A percentile compares a stretch with the other conserved stretches of the same genome.
Evolutionary conservation across 2,113 vertebrate genomes (phyloP).

Genomic region (Tor tambroides): DNA sequence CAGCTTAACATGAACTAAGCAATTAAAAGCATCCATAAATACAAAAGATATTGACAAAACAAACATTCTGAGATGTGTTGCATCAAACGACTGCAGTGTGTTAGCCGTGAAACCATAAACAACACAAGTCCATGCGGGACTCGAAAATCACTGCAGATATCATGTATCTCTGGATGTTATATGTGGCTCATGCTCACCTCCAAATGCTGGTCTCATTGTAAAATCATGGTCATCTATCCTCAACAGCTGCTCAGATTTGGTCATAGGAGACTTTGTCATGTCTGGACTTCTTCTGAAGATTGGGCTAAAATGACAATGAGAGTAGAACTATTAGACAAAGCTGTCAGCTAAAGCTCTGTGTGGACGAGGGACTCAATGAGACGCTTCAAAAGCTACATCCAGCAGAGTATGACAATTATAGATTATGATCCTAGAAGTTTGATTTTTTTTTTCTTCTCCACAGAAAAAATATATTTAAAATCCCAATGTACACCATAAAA

Average conservation of each 20-base stretch:
- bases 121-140: not conserved
- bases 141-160: not conserved
- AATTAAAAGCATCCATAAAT: not conserved
- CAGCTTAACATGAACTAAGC: not conserved
- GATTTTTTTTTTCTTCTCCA: not conserved
- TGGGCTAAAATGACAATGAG: slow-evolving; percentile 74
- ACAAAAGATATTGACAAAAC: not conserved
- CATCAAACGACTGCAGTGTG: not conserved
- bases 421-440: not conserved
- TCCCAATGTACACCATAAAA: not conserved
- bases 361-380: not conserved
- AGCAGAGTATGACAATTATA: not conserved
- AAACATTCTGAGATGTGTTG: too few relatives aligned
- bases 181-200: slow-evolving; percentile 79
- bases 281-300: slow-evolving; percentile 92
- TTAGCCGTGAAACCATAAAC: not conserved
- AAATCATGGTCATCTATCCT: slow-evolving; percentile 97
- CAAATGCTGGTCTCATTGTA: slow-evolving; percentile 97
- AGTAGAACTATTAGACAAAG: not conserved
- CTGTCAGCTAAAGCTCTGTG: not conserved
- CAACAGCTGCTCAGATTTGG: slow-evolving; percentile 95
- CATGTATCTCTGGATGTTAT: not conserved
- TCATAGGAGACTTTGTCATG: slow-evolving; percentile 92
- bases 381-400: not conserved
- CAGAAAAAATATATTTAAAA: not conserved